phyloP scores from a whole-genome alignment of 2,797 vertebrate genomes.

The Bovichtus diacanthus region DNA sequence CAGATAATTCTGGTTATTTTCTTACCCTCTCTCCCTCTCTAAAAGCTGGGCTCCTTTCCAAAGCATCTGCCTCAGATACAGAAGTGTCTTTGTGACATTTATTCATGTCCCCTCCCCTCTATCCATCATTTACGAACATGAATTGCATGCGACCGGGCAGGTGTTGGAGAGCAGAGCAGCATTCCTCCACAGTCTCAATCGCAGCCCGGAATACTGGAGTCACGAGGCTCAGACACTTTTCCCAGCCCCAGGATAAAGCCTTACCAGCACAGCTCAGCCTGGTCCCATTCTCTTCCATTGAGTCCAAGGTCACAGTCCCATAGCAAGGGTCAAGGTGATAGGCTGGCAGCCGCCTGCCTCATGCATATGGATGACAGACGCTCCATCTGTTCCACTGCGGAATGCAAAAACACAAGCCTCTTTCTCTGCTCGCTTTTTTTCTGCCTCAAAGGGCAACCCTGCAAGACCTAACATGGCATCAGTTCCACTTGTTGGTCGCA shows the following conservation, averaged over 20 bases:
- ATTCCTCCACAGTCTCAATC: slow-evolving; percentile 60
- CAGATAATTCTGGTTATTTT: background rate
- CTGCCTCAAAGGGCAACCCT: slow-evolving; percentile 64
- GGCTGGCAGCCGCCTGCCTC: slow-evolving; percentile 73
- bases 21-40: slow-evolving; percentile 21
- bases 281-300: slow-evolving; percentile 74
- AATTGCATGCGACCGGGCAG: slow-evolving; percentile 68
- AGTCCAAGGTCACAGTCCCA: slow-evolving; percentile 75
- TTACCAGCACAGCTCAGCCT: slow-evolving; percentile 53
- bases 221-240: slow-evolving; percentile 41
- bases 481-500: slow-evolving; percentile 73
- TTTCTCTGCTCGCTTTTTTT: slow-evolving; percentile 50
- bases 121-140: slow-evolving; percentile 74
- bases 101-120: slow-evolving; percentile 65
- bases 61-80: slow-evolving; percentile 53
- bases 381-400: slow-evolving; percentile 81
- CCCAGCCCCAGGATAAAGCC: slow-evolving; percentile 71
- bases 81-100: slow-evolving; percentile 62
- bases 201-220: slow-evolving; percentile 31
- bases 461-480: slow-evolving; percentile 69
- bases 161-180: slow-evolving; percentile 63
- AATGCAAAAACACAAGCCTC: slow-evolving; percentile 73
- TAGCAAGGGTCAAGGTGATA: slow-evolving; percentile 83
- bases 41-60: slow-evolving; percentile 28
- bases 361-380: slow-evolving; percentile 84